These are phyloP conservation scores for Talpa occidentalis DNA, from an alignment of 2,113 vertebrate species.

Conservation along the genomic window DNA sequence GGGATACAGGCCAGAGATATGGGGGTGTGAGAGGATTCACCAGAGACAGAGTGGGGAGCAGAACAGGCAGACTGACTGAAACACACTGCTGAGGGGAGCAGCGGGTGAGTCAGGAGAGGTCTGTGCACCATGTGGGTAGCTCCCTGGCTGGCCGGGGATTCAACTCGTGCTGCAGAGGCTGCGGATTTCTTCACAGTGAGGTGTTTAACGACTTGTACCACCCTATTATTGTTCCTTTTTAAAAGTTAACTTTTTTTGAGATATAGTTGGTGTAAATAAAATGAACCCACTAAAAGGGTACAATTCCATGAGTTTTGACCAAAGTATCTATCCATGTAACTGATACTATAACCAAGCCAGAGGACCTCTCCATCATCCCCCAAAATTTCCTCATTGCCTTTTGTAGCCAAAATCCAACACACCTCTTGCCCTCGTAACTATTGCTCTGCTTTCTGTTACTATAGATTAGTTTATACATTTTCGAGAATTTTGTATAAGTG, in stretches of 20 bases:
- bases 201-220: too few relatives aligned
- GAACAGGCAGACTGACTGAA: too few relatives aligned
- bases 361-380: background rate
- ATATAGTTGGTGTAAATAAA: background rate
- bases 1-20: too few relatives aligned
- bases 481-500: background rate
- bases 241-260: constrained; percentile 28
- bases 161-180: too few relatives aligned
- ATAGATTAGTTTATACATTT: background rate
- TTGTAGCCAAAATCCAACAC: background rate
- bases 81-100: too few relatives aligned
- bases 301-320: background rate
- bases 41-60: too few relatives aligned
- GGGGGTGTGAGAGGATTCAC: too few relatives aligned
- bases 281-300: background rate
- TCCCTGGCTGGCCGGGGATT: too few relatives aligned
- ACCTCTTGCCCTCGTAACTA: background rate
- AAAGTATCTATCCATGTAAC: background rate
- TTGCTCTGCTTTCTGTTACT: background rate
- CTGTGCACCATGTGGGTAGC: too few relatives aligned
- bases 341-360: background rate
- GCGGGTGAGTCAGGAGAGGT: too few relatives aligned
- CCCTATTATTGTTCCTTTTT: background rate
- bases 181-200: too few relatives aligned
- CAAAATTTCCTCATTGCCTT: background rate